Conservation (phyloP, 1,140 invertebrate species). For the Sipha flava region DNA sequence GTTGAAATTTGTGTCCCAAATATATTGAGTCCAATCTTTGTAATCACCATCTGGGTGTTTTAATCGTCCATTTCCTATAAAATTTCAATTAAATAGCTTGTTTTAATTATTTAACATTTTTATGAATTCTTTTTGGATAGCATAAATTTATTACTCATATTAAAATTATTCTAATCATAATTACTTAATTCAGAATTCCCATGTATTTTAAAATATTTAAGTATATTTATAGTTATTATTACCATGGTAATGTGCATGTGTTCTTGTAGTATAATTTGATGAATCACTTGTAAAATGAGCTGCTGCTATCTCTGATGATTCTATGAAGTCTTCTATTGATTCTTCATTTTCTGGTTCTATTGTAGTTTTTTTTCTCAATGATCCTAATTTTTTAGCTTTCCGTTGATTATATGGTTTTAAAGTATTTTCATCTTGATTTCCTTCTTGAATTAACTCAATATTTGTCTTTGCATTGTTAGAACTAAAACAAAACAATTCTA, state of each 20-base stretch:
- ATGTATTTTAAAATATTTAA: not conserved
- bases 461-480: not conserved
- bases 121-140: too few species aligned
- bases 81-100: not conserved
- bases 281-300: slow-evolving; percentile 34
- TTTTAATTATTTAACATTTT: not conserved
- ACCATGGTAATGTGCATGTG: slow-evolving; percentile 30
- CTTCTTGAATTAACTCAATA: not conserved
- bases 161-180: too few species aligned
- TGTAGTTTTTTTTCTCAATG: not conserved
- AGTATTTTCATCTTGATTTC: not conserved
- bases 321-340: not conserved
- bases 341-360: not conserved
- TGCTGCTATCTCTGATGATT: not conserved
- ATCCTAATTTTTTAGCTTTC: not conserved
- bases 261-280: slow-evolving; percentile 17
- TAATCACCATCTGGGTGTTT: slow-evolving; percentile 40
- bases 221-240: not conserved
- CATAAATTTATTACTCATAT: too few species aligned
- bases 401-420: not conserved
- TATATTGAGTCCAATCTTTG: slow-evolving; percentile 38
- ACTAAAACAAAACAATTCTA: not conserved
- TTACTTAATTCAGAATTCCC: too few species aligned
- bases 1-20: slow-evolving; percentile 37
- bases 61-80: slow-evolving; percentile 40